phyloP scores from a whole-genome alignment of 2,888 invertebrate species.

The Cerceris rybyensis region DNA sequence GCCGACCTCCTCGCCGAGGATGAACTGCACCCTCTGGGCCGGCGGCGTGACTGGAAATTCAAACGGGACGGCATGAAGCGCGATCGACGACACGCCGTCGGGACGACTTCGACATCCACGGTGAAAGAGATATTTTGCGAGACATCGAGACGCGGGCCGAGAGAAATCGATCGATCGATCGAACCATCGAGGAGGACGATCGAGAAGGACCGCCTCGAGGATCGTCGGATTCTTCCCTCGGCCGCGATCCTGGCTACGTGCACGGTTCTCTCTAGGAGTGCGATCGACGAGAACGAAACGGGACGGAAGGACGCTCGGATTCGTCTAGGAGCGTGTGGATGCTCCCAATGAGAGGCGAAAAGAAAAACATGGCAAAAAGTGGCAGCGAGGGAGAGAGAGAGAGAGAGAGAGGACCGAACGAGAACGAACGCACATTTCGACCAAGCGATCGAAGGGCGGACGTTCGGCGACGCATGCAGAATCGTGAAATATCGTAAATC shows the following conservation, averaged over 20 bases:
- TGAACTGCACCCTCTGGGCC: slow-evolving; percentile 97
- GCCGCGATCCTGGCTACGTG: background rate
- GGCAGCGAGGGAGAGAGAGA: too few relatives aligned
- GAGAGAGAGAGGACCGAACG: too few relatives aligned
- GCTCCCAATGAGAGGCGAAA: background rate
- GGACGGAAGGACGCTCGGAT: background rate
- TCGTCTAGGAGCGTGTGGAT: background rate
- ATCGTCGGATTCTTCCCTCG: background rate
- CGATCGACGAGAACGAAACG: background rate
- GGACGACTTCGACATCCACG: background rate
- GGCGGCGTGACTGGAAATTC: slow-evolving; percentile 90
- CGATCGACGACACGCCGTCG: background rate
- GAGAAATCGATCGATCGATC: background rate
- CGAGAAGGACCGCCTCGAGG: background rate
- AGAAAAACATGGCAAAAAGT: too few relatives aligned
- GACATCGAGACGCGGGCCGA: background rate
- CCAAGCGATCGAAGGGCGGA: too few relatives aligned
- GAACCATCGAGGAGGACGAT: background rate
- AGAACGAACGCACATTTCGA: too few relatives aligned
- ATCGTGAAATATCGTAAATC: too few relatives aligned
- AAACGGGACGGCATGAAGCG: slow-evolving; percentile 16
- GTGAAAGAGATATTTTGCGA: too few relatives aligned
- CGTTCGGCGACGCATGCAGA: too few relatives aligned
- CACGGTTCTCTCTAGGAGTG: background rate
- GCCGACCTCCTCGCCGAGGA: slow-evolving; percentile 96